Percentiles rank a stretch among this genome's conserved stretches.
Conservation (phyloP, 1,140 invertebrate genomes). For the Nephila pilipes region DNA sequence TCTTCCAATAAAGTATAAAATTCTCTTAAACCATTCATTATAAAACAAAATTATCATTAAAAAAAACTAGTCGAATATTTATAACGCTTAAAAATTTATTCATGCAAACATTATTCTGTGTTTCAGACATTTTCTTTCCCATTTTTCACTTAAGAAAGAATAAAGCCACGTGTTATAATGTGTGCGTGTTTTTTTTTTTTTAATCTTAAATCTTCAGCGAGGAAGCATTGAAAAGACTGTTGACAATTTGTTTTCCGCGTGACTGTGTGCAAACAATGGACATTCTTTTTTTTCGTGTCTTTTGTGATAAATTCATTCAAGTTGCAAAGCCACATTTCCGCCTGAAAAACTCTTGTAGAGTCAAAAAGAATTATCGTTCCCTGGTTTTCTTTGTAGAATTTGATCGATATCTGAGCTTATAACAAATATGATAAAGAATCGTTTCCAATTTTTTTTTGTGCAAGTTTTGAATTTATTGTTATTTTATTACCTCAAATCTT, state of each 20-base stretch:
- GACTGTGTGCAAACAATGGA: background rate
- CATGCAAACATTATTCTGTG: background rate
- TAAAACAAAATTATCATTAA: background rate
- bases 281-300: background rate
- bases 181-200: background rate
- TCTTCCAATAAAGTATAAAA: background rate
- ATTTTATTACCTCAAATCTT: too few species aligned
- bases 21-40: background rate
- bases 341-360: slow-evolving; percentile 1
- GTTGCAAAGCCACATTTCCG: slow-evolving; percentile 16
- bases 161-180: background rate
- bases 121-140: background rate
- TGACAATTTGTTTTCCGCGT: slow-evolving; percentile 29
- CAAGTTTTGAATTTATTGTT: too few species aligned
- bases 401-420: too few species aligned
- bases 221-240: background rate
- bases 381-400: too few species aligned
- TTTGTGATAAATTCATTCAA: slow-evolving; percentile 36
- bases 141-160: background rate
- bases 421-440: too few species aligned
- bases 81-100: background rate
- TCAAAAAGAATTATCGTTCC: slow-evolving; percentile 11
- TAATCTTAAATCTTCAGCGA: background rate
- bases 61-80: background rate
- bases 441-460: too few species aligned